phyloP scores from a whole-genome alignment of 2,113 vertebrate genomes.

The Chaenocephalus aceratus region DNA sequence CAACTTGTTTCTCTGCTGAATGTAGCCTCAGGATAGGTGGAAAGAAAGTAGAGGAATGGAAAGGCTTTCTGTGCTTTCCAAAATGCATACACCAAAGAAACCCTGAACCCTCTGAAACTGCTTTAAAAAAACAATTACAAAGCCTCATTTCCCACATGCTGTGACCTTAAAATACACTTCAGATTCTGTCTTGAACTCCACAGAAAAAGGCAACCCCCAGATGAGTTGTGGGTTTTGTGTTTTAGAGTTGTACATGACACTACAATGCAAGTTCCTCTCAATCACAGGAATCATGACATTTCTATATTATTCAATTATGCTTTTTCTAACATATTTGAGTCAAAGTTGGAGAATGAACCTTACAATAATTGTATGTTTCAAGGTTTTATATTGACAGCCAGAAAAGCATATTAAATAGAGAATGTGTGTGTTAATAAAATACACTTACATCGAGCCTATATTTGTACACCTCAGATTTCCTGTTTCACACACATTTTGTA shows the following conservation, averaged over 20 bases:
- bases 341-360: neutral
- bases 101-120: neutral
- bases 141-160: neutral
- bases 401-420: neutral
- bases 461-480: neutral
- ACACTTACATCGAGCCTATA: too few relatives aligned
- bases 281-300: neutral
- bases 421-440: neutral
- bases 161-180: neutral
- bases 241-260: slow-evolving; percentile 43
- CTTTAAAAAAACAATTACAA: too few relatives aligned
- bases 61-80: neutral
- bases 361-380: neutral
- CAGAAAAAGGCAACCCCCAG: neutral
- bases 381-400: neutral
- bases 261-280: neutral
- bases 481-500: neutral
- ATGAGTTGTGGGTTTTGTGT: neutral
- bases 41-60: slow-evolving; percentile 34
- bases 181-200: neutral
- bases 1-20: slow-evolving; percentile 28
- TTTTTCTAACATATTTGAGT: neutral
- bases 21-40: slow-evolving; percentile 5
- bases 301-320: neutral
- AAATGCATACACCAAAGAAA: neutral